Evolutionary conservation across 2,888 invertebrate genomes (phyloP), one percentile per base, ranked within the genome.

Genomic region (Caenorhabditis angaria): DNA sequence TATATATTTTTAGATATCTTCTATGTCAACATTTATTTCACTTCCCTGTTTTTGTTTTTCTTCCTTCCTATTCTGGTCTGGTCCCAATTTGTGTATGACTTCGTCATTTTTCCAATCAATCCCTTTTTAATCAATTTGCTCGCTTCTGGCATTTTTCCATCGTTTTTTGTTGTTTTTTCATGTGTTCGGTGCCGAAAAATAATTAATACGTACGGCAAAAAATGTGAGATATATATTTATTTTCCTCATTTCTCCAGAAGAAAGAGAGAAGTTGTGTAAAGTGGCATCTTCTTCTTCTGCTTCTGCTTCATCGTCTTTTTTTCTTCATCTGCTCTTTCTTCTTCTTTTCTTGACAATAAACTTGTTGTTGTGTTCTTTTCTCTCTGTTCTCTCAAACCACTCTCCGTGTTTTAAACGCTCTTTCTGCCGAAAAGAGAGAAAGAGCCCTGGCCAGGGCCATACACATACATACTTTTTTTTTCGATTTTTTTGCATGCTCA

Each of bases 311-410:
- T 58, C 35, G 35, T 60, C 29, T 28, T 20, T 50, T 29, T 29
- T 22, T 20, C 22, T 60, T 51, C 61, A 61, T 53, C 61, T 61
- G 61, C 54, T 54, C 51, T 29, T 60, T 22, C 50, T 18, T 20
- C 28, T n/a, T 20, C 8, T 41, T 18, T 22, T 41, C 14, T 18
- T 28, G 20, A 35, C 59, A 48, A 59, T 48, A 48, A 59, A 48
- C 59, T 48, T 47, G 25, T 28, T n/a, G 47, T 56, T 48, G 28
- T 18, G 28, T n/a, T 29, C n/a, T 14, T 32, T 48, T 22, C 29
- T 28, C 22, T 14, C 14, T 14, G 27, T n/a, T 59, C 41, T 41
- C 41, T n/a, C n/a, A n/a, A 41, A 2, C 41, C 10, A 14, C 41
- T 41, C 41, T 41, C 41, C 41, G 8, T 3, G 41, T 41, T 41